Conservation (phyloP, 2,113 vertebrate genomes). For the Pseudopodoces humilis region DNA sequence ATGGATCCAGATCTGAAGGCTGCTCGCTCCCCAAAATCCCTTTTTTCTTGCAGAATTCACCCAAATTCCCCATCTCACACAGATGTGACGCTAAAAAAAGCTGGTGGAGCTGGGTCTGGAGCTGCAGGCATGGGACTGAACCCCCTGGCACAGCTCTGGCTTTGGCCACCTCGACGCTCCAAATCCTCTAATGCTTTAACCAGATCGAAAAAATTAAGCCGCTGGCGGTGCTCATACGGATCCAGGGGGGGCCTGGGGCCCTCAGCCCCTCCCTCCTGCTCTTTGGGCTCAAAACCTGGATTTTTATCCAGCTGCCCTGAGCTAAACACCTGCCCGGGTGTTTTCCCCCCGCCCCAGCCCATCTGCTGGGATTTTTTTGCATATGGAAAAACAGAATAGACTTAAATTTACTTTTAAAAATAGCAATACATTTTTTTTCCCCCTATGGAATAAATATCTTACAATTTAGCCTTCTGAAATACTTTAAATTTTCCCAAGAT, state of each 20-base stretch:
- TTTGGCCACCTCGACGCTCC: slow-evolving; percentile 38
- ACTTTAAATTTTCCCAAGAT: neutral
- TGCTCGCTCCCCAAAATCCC: accelerated
- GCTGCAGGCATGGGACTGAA: neutral
- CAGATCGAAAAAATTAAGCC: slow-evolving; percentile 68
- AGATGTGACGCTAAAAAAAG: accelerated
- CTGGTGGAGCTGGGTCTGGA: neutral
- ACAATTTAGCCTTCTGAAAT: neutral
- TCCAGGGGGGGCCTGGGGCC: neutral
- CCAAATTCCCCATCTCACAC: neutral
- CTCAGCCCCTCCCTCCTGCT: neutral
- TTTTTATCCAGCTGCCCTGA: slow-evolving; percentile 23
- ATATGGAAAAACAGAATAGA: neutral
- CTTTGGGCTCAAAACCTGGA: neutral
- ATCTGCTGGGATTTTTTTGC: slow-evolving; percentile 15
- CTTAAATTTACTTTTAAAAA: neutral
- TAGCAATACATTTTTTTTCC: neutral
- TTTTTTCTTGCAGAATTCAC: neutral
- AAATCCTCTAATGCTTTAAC: slow-evolving; percentile 67
- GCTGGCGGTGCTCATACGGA: neutral
- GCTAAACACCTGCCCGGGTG: slow-evolving; percentile 33
- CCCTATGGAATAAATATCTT: neutral
- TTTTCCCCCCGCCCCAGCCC: neutral
- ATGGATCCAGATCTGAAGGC: accelerated
- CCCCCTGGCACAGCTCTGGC: slow-evolving; percentile 15